Percentiles rank a stretch among this genome's conserved stretches.
Evolutionary conservation across 2,797 vertebrate genomes (phyloP).

Genomic region (Toxotes lorentzi): DNA sequence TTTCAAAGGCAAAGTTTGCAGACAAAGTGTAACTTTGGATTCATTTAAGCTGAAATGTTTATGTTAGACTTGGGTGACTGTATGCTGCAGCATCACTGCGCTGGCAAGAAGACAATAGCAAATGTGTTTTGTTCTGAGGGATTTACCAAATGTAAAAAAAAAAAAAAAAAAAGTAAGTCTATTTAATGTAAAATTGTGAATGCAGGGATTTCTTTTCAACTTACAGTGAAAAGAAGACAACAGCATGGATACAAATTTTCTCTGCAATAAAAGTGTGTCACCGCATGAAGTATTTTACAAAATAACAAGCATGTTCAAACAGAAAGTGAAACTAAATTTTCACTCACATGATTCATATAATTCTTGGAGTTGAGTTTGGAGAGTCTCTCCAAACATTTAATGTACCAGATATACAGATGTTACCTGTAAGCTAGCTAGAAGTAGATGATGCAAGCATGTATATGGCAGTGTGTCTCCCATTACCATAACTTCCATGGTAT

Average conservation of each 20-base stretch:
- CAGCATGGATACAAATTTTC: background rate
- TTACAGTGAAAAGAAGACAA: background rate
- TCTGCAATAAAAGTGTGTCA: conserved; percentile 18
- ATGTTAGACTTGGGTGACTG: conserved; percentile 25
- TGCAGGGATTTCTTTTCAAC: background rate
- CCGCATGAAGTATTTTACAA: conserved; percentile 22
- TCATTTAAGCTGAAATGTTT: conserved; percentile 62
- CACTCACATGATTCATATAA: background rate
- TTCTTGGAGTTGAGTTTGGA: no score
- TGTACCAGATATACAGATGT: background rate
- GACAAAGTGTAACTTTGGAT: conserved; percentile 47
- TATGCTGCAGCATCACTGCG: conserved; percentile 13
- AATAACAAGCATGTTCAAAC: conserved; percentile 31
- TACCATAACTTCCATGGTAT: background rate
- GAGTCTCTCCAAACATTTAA: background rate
- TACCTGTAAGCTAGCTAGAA: background rate
- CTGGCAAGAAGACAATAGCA: background rate
- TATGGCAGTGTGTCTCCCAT: background rate
- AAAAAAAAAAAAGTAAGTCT: background rate
- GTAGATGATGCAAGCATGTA: background rate
- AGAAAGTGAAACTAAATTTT: background rate
- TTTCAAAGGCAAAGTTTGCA: conserved; percentile 64
- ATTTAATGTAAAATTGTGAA: background rate
- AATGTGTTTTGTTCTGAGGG: background rate
- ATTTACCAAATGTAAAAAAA: background rate